Evolutionary conservation across 1,140 invertebrate genomes (phyloP), one percentile per base, ranked within the genome.

Genomic region (Scaptodrosophila lebanonensis): DNA sequence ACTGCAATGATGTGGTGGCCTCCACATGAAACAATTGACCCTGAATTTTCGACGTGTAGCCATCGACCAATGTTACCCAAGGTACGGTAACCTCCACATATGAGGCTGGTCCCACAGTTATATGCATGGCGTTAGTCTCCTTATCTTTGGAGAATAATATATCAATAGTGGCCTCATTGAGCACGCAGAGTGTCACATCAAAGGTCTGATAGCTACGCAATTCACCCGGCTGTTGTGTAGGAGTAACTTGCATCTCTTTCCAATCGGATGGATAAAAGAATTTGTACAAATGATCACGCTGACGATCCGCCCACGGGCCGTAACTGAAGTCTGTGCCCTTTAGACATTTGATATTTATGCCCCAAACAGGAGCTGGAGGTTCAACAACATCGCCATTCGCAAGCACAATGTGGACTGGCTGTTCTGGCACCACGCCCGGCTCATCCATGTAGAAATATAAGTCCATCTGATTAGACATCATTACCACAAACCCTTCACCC

Each of bases 371-470:
- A 9, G 95, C 95, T 53, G 95, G 94, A 9, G 95, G 93, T 77
- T 96, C 93, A 3, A 97, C 93, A 40, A 96, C 92, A 87, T 98
- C 96, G 0, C 97, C 97, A 88, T 98, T 97, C 0, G 95, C 95
- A 43, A 98, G 86, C 67, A 94, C 92, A n/a, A 97, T 91, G 86
- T 95, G 92, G 61, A 97, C 94, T 2, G 95, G 96, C 79, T 95
- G 93, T 79, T 95, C 93, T 0, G 95, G 95, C 2, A 97, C 96
- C 30, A 97, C 83, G 16, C 94, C 93, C 30, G 97, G 93, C 87
- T 98, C 95, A 88, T 99, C 97, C 94, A 97, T 96, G 73, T 98
- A 98, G 86, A 96, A 98, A 87, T 98, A 98, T 16, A 98, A 88
- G 84, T 98, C 95, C 59, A 98, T 93, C 77, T 95, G 93, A 86